These are phyloP conservation scores for Microchirus variegatus DNA, from an alignment of 2,797 vertebrate genomes.

Conservation along the genomic window DNA sequence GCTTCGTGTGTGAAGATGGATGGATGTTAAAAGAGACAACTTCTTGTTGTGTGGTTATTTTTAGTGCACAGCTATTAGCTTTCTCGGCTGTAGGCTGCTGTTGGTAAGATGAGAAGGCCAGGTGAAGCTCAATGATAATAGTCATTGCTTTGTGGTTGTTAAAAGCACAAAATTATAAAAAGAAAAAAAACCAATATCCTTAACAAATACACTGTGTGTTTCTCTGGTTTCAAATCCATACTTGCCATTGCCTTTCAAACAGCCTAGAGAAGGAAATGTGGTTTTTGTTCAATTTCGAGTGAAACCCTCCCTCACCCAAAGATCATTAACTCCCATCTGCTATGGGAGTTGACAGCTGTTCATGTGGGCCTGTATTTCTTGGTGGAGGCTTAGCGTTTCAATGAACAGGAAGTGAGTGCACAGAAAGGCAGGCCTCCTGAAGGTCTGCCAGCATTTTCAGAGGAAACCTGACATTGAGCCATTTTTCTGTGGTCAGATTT, in stretches of 20 bases:
- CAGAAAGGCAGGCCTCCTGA: constrained; percentile 24
- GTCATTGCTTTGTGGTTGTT: too few species aligned
- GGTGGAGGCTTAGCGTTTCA: constrained; percentile 33
- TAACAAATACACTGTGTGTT: too few species aligned
- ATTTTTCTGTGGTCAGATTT: constrained; percentile 22
- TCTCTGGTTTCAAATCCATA: background rate
- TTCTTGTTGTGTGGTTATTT: too few species aligned
- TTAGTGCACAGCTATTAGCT: too few species aligned
- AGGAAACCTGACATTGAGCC: constrained; percentile 26
- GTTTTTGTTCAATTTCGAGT: constrained; percentile 16
- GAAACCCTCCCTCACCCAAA: constrained; percentile 6
- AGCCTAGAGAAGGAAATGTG: constrained; percentile 17
- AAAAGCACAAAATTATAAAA: too few species aligned
- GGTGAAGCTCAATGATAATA: too few species aligned
- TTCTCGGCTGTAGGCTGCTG: too few species aligned
- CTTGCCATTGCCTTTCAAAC: background rate
- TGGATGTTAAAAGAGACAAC: too few species aligned
- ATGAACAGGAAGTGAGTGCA: constrained; percentile 68
- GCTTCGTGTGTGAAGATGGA: too few species aligned
- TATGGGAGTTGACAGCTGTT: constrained; percentile 44
- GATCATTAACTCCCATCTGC: constrained; percentile 14
- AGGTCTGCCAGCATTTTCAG: constrained; percentile 40
- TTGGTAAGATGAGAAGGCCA: too few species aligned
- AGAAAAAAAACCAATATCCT: too few species aligned
- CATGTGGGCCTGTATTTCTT: constrained; percentile 35